Base-by-base conservation (phyloP, 2,797 vertebrate genomes). In the Sebastes minor region DNA sequence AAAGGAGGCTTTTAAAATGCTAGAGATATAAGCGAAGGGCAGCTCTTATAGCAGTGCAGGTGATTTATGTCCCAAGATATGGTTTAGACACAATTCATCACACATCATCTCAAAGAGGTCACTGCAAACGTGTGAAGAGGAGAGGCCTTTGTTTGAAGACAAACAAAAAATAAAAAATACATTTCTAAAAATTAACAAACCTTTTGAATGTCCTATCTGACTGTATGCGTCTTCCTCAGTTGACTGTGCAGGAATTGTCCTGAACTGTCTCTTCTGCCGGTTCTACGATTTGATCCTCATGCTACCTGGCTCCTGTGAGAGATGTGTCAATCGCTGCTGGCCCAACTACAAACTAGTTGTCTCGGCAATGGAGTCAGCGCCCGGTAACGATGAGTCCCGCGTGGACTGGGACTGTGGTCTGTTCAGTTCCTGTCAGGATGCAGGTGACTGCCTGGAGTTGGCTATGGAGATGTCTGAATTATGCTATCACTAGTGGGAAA, bases 401-500 rank as follows among this genome's bases (percentile, higher is more conserved):
- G 91, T 96, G 27, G 96, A 97, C 82, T 72, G 96, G 84, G 97
- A 99, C 91, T 99, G 97, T 79, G 96, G 97, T 72, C 88, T 97
- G 27, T 91, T 97, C 66, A 94, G 95, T 62, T 94, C 94, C 84
- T 99, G 98, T 88, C 96, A 98, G 0, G 98, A 99, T 90, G 96
- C 95, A 3, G 94, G 95, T 1, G 97, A 99, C 74, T 99, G 97
- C 76, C 90, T 99, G 85, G 98, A 99, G 90, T 92, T 99, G 59
- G 97, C 98, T 67, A 97, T 99, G 97, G 98, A 99, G 94, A 95
- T 99, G 69, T 99, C 98, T 0, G 97, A 99, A 94, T 91, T 99
- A 86, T 99, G 98, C 79, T 99, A 97, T 73, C 97, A 94, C 69
- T 99, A 92, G 65, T 22, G 27, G 22, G 5, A 61, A 28, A 18